phyloP scores from a whole-genome alignment of 2,888 invertebrate genomes.

The Epistrophella euchroma region DNA sequence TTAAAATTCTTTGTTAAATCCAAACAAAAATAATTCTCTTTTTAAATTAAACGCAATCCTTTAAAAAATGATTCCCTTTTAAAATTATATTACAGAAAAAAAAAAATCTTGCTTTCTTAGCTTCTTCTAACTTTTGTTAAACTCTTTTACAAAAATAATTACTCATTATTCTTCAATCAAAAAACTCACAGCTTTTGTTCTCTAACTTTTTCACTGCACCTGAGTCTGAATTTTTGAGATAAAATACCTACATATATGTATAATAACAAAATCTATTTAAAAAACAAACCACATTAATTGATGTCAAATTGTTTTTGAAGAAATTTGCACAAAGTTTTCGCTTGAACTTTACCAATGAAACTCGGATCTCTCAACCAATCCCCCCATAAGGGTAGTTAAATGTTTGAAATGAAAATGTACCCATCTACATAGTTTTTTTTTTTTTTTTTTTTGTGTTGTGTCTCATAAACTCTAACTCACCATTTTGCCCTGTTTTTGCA shows the following conservation, averaged over 20 bases:
- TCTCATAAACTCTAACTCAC: conserved; percentile 79
- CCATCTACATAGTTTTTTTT: background rate
- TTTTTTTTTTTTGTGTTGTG: background rate
- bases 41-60: background rate
- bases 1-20: too few species aligned
- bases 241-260: too few species aligned
- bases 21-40: too few species aligned
- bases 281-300: conserved; percentile 71
- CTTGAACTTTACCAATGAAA: conserved; percentile 49
- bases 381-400: background rate
- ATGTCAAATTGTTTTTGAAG: conserved; percentile 46
- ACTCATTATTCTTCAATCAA: conserved; percentile 47
- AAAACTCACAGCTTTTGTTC: background rate
- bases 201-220: conserved; percentile 17
- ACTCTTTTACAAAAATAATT: conserved; percentile 30
- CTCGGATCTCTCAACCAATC: background rate
- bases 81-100: background rate
- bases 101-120: background rate
- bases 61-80: background rate
- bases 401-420: background rate
- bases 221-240: background rate
- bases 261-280: conserved; percentile 24
- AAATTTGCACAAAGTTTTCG: conserved; percentile 71
- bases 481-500: conserved; percentile 81
- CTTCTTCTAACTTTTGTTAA: background rate